phyloP scores from a whole-genome alignment of 2,113 vertebrate species.

The Dasyurus viverrinus region DNA sequence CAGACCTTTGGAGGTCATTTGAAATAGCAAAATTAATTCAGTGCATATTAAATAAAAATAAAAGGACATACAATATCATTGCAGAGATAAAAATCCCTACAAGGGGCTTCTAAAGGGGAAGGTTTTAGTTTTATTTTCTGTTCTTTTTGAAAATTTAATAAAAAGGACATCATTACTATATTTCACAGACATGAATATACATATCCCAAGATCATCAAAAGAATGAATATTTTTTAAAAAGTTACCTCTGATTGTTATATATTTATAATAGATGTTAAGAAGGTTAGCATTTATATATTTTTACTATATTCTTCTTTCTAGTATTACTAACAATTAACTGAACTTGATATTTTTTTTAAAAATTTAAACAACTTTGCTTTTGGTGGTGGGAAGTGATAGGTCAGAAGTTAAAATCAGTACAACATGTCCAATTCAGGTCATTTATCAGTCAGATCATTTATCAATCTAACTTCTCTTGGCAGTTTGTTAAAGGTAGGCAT shows the following conservation, averaged over 20 bases:
- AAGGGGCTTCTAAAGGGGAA: not conserved
- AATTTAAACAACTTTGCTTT: not conserved
- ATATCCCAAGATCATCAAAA: not conserved
- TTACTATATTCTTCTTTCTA: not conserved
- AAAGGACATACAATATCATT: not conserved
- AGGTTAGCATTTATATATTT: not conserved
- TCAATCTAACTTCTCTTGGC: not conserved
- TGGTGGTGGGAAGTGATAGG: not conserved
- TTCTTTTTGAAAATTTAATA: not conserved
- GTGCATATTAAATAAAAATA: not conserved
- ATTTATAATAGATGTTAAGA: not conserved
- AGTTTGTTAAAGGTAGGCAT: not conserved
- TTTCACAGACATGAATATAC: not conserved
- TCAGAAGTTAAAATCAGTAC: not conserved
- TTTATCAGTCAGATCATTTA: not conserved
- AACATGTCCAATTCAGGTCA: not conserved
- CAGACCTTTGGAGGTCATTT: not conserved
- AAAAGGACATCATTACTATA: not conserved
- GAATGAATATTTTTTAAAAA: not conserved
- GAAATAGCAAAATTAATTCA: not conserved
- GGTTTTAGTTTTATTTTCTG: not conserved
- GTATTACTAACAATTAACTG: not conserved
- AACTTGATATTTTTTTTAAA: not conserved
- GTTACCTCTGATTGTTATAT: not conserved
- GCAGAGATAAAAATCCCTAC: not conserved